Conservation (phyloP, 2,888 invertebrate species). For the Sphinx pinastri region DNA sequence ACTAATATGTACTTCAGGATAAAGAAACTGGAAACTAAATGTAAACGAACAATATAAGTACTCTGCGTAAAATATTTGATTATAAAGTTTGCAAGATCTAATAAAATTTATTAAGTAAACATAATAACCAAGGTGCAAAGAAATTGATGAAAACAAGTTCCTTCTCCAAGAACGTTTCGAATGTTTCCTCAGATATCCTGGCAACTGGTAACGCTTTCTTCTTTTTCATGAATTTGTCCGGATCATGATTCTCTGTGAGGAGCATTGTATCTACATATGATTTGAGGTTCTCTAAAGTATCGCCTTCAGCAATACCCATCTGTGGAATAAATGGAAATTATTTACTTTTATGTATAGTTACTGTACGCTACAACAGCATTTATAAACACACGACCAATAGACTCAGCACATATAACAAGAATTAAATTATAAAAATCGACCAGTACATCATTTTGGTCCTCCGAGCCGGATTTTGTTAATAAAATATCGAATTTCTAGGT, state of each 20-base stretch:
- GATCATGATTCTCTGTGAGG: conserved; percentile 73
- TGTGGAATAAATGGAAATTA: conserved; percentile 49
- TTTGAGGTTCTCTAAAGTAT: conserved; percentile 87
- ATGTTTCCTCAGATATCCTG: conserved; percentile 88
- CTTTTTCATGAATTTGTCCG: conserved; percentile 78
- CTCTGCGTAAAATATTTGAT: no score
- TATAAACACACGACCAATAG: neutral
- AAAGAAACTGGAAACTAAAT: no score
- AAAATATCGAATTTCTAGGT: no score
- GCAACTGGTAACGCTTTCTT: conserved; percentile 80
- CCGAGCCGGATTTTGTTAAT: no score
- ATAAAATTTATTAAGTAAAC: neutral
- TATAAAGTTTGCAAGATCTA: neutral
- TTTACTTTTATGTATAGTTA: neutral
- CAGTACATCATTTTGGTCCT: no score
- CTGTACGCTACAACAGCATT: no score
- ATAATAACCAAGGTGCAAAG: conserved; percentile 91
- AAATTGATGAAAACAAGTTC: conserved; percentile 93
- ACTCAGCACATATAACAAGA: no score
- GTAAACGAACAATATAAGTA: no score
- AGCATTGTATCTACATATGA: conserved; percentile 88
- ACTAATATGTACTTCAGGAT: no score
- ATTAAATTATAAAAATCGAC: no score
- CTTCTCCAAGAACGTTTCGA: conserved; percentile 87
- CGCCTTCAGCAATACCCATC: conserved; percentile 90